A percentile compares a stretch with the other conserved stretches of the same genome.
phyloP scores from a whole-genome alignment of 2,113 vertebrate species.

The Ammospiza caudacuta region DNA sequence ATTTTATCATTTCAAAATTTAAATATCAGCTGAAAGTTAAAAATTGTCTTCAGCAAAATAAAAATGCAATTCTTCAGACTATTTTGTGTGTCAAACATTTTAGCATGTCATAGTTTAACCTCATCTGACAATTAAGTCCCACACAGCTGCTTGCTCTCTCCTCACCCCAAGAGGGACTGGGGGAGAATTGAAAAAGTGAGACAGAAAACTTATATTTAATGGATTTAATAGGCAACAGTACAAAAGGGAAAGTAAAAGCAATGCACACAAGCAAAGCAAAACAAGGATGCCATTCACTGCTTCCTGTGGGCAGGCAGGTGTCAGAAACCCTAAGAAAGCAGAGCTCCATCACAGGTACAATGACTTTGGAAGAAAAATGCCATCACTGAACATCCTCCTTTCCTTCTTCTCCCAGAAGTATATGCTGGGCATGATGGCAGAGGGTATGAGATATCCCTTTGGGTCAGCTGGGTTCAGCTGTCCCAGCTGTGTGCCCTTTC shows the following conservation, averaged over 20 bases:
- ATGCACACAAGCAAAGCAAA: rapidly evolving
- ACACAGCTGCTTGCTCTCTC: rapidly evolving
- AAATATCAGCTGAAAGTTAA: background rate
- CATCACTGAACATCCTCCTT: rapidly evolving
- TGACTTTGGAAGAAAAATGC: background rate
- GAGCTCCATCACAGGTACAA: rapidly evolving
- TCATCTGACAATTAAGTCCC: background rate
- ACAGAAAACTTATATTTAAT: background rate
- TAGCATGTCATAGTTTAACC: background rate
- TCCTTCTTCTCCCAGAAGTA: background rate
- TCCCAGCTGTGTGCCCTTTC: background rate
- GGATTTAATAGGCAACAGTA: background rate
- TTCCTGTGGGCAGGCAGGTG: background rate
- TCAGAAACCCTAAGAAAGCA: background rate
- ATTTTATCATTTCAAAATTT: background rate
- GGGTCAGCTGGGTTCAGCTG: background rate
- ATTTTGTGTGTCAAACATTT: background rate
- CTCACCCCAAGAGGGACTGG: rapidly evolving
- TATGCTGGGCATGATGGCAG: background rate
- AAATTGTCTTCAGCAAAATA: background rate
- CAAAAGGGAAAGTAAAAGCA: background rate
- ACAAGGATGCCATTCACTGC: background rate
- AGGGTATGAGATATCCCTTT: background rate
- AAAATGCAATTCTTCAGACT: background rate
- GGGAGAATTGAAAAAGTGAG: background rate